phyloP scores from a whole-genome alignment of 35 echinoderm and acorn worm species.

The Lytechinus variegatus region DNA sequence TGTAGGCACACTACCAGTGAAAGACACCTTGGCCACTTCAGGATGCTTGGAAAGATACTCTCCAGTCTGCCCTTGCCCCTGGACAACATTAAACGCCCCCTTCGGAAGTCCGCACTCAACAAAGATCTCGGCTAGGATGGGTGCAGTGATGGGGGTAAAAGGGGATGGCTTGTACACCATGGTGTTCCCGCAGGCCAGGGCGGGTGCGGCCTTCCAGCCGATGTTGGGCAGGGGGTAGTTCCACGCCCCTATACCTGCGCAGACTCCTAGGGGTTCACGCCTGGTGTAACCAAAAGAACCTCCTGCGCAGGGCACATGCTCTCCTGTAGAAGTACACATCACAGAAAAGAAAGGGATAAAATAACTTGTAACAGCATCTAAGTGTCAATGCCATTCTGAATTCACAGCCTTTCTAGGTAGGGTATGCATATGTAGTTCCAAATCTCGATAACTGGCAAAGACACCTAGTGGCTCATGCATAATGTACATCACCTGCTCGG shows the following conservation, averaged over 20 bases:
- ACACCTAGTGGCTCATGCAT: too few species aligned
- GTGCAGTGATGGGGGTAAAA: constrained; percentile 64
- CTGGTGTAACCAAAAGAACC: constrained; percentile 67
- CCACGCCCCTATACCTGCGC: constrained; percentile 65
- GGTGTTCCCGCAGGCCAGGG: constrained; percentile 75
- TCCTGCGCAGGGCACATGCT: constrained; percentile 77
- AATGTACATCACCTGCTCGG: too few species aligned
- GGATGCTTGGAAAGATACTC: constrained; percentile 77
- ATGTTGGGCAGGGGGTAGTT: constrained; percentile 62
- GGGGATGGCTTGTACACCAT: constrained; percentile 68
- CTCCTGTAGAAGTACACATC: constrained; percentile 57
- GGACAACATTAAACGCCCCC: constrained; percentile 93
- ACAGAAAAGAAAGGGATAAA: neutral
- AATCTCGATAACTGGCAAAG: too few species aligned
- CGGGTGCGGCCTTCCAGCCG: constrained; percentile 57
- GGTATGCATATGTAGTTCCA: too few species aligned
- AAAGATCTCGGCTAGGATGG: constrained; percentile 81
- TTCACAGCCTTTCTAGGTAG: neutral
- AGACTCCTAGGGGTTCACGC: constrained; percentile 67
- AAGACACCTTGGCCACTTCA: constrained; percentile 89
- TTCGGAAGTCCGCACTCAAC: constrained; percentile 88
- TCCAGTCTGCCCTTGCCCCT: constrained; percentile 90
- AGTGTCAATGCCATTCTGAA: neutral
- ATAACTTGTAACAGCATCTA: neutral
- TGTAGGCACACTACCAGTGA: constrained; percentile 95